phyloP scores from a whole-genome alignment of 2,113 vertebrate genomes.

The Mormyrus lacerda region DNA sequence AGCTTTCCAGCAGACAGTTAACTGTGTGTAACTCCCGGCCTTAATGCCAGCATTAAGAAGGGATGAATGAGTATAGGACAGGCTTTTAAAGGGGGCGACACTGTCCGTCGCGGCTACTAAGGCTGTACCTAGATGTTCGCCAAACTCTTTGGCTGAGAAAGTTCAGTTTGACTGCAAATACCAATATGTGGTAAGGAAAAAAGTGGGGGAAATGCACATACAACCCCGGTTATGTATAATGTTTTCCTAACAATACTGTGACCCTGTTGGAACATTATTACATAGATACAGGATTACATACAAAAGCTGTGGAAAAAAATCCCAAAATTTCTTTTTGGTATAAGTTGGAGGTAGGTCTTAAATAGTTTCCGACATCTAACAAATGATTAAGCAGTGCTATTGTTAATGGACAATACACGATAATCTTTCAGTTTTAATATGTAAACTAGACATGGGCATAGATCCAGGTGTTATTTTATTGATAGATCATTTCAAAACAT shows the following conservation, averaged over 20 bases:
- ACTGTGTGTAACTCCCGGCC: constrained; percentile 57
- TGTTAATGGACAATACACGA: background rate
- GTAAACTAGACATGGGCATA: constrained; percentile 16
- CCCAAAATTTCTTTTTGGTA: constrained; percentile 17
- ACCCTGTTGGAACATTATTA: constrained; percentile 9
- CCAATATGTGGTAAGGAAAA: constrained; percentile 11
- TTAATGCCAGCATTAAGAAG: constrained; percentile 96
- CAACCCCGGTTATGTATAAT: background rate
- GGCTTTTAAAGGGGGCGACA: constrained; percentile 18
- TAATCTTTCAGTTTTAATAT: constrained; percentile 6
- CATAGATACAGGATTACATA: background rate
- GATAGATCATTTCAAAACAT: background rate
- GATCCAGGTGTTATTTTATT: background rate
- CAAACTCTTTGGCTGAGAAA: constrained; percentile 14
- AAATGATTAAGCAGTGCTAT: background rate
- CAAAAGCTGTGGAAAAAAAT: background rate
- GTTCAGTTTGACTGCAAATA: background rate
- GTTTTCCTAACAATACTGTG: background rate
- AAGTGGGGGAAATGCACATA: background rate
- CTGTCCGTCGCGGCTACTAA: background rate
- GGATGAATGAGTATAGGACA: constrained; percentile 26
- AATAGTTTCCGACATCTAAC: background rate
- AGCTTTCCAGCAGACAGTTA: constrained; percentile 57
- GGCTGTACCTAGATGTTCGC: background rate
- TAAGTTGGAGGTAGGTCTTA: constrained; percentile 19